Evolutionary conservation across 2,888 invertebrate species (phyloP), one percentile per base, ranked within the genome.

Genomic region (Dendrolimus houi): DNA sequence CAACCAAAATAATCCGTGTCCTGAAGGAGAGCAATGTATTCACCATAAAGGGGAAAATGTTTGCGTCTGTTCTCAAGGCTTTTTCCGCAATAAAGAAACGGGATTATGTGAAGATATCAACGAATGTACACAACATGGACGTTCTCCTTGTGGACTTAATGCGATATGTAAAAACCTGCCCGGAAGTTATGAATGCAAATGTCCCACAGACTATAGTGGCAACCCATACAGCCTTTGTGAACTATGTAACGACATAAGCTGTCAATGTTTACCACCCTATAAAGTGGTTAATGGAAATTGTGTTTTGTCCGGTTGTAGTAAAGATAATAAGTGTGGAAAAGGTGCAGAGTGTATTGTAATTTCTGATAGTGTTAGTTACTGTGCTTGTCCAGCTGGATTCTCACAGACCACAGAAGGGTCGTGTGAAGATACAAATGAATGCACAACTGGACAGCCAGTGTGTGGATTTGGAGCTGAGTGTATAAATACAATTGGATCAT

Each of bases 141-240:
- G 95, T 67, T 93, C 95, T 2, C 95, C 96, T 14, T 98, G 98
- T 81, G 98, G 97, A 0, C 84, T 96, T 40, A 97, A 97, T 81
- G 97, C 97, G 0, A 93, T 97, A 59, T 98, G 98, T 74, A 97
- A 96, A 79, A 98, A 98, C 85, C 87, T 97, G 56, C 97, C 97
- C 0, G 98, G 98, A 55, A 97, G 97, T 75, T 98, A 97, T 75
- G 97, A 97, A 83, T 98, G 98, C 70, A 96, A 96, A 72, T 98
- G 98, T 72, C 96, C 97, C 0, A 91, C 94, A 41, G 97, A 96
- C 47, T 97, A 95, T 76, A 96, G 95, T 73, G 97, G 97, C 54
- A 97, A 98, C 84, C 97, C 98, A 1, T 98, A 97, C 75, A 93
- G 95, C 13, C 92, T 95, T 65, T 98, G 98, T 77, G 96, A 96